A percentile compares a stretch with the other conserved stretches of the same genome.
Evolutionary conservation across 2,888 invertebrate genomes (phyloP).

Genomic region (Orthonychiurus folsomi): DNA sequence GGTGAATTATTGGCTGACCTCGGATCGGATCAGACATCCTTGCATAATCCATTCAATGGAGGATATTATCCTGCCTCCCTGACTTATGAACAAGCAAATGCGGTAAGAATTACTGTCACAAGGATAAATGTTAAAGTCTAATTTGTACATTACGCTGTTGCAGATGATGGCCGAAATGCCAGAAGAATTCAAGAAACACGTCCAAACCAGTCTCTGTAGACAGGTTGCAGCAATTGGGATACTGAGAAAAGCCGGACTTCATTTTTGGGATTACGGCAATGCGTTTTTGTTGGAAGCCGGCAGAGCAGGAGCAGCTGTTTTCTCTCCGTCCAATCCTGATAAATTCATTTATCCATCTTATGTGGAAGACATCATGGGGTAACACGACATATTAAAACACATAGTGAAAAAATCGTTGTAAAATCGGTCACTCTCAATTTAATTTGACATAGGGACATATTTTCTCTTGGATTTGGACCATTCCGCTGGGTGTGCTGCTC

Average conservation of each 20-base stretch:
- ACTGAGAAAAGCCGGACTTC: constrained; percentile 48
- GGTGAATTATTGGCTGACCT: constrained; percentile 52
- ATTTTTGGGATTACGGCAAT: constrained; percentile 58
- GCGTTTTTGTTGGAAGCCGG: constrained; percentile 55
- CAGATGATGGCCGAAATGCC: constrained; percentile 48
- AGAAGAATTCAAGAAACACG: constrained; percentile 47
- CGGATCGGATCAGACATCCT: constrained; percentile 56
- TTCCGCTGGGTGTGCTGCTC: constrained; percentile 57
- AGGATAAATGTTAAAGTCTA: not conserved
- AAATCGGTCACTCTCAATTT: constrained; percentile 5
- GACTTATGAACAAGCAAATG: constrained; percentile 47
- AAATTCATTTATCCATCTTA: constrained; percentile 54
- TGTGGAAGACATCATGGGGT: constrained; percentile 58
- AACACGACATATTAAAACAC: not conserved
- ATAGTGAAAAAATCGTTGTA: not conserved
- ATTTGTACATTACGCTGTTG: not conserved
- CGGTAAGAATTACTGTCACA: constrained; percentile 25
- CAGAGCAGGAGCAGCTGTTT: constrained; percentile 50
- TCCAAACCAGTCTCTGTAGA: constrained; percentile 50
- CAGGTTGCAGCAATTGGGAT: constrained; percentile 53
- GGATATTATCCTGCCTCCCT: constrained; percentile 54
- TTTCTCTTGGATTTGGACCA: constrained; percentile 57
- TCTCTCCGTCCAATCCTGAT: constrained; percentile 27
- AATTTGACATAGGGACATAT: constrained; percentile 48
- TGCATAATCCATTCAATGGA: constrained; percentile 53